Evolutionary conservation across 2,797 vertebrate genomes (phyloP), one percentile per base, ranked within the genome.

Genomic region (Epinephelus malabaricus): DNA sequence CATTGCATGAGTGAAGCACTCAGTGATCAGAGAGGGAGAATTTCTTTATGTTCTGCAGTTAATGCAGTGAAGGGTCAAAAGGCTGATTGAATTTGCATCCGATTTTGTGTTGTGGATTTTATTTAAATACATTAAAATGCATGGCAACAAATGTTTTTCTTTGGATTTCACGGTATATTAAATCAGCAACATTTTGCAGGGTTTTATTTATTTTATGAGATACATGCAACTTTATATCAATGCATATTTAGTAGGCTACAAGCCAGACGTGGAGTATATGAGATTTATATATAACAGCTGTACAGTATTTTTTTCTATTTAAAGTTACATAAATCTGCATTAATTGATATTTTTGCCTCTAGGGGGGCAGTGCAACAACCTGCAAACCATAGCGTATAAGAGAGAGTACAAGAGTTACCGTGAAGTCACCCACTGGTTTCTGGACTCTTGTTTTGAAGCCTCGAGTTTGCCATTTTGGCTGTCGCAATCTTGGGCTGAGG

Each of bases 1-100:
- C 69, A 69, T 77, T 67, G 58, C 56, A 30, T 21, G 50, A 83
- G 78, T 69, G 56, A 80, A 70, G 68, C 60, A 40, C 61, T 11
- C 25, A 18, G 30, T 70, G 61, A 83, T 89, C 72, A 78, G 49
- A 84, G 51, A 69, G 67, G 59, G 64, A 65, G 27, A 50, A 17
- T 6, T 7, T 73, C 12, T 53, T 74, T 56, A 62, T 70, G 58
- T 80, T 71, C 19, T 18, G 34, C 19, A 51, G 49, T 69, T 59
- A 71, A 64, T 54, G 49, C 23, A 54, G 60, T 47, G 27, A n/a
- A 54, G 50, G 60, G 21, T 79, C 66, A 64, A 68, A 80, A 47
- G 69, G 30, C 27, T 49, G 60, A 67, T 23, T 72, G 63, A 65
- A 75, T 72, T 56, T 49, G 25, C 23, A 60, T 72, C 38, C 58